Conservation (phyloP, 2,888 invertebrate species). For the Netelia fuscicornis region DNA sequence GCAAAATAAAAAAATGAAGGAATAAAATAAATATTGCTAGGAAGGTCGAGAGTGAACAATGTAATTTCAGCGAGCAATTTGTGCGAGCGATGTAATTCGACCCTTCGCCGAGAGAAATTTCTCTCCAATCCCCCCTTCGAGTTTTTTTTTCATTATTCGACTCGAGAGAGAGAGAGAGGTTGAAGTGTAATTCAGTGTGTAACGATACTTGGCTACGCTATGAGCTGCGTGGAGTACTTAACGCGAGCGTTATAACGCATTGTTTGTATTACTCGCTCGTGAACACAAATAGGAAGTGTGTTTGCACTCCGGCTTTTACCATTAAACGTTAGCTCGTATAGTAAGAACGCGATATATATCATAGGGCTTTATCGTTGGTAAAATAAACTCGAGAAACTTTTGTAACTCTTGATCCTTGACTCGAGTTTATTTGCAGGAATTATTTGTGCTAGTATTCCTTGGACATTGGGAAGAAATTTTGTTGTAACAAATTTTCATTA, state of each 20-base stretch:
- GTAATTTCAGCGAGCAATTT: conserved; percentile 24
- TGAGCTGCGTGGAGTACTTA: conserved; percentile 37
- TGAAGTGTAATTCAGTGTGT: not conserved
- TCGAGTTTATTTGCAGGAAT: not conserved
- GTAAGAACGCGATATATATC: not conserved
- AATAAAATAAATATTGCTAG: too few relatives aligned
- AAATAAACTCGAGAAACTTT: conserved; percentile 16
- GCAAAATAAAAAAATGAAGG: not conserved
- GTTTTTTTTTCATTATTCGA: not conserved
- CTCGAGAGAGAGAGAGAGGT: not conserved
- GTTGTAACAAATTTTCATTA: not conserved
- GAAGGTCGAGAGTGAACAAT: conserved; percentile 12
- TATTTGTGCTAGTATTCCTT: not conserved
- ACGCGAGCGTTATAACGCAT: conserved; percentile 17
- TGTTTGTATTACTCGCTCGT: conserved; percentile 1
- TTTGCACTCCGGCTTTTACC: not conserved
- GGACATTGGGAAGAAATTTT: not conserved
- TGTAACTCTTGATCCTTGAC: not conserved
- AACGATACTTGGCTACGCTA: conserved; percentile 15
- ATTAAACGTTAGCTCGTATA: conserved; percentile 12
- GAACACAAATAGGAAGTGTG: not conserved
- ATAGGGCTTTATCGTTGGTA: conserved; percentile 1
- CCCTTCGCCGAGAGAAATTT: conserved; percentile 27
- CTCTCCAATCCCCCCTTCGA: not conserved
- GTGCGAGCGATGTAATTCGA: conserved; percentile 34